Percentiles rank a stretch among this genome's conserved stretches.
phyloP scores from a whole-genome alignment of 2,113 vertebrate genomes.

The Leptodactylus fuscus region DNA sequence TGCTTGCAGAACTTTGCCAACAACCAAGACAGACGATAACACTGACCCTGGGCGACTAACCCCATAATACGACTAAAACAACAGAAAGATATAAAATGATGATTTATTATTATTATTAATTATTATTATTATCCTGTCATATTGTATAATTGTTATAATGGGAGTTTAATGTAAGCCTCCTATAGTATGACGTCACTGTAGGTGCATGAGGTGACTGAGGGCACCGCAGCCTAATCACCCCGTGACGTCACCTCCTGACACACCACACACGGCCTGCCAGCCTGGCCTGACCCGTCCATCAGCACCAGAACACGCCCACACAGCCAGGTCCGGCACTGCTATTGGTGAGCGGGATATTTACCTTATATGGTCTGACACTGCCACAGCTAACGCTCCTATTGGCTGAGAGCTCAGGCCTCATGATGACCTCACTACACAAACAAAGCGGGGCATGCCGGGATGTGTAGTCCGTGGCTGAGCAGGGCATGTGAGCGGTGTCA shows the following conservation, averaged over 20 bases:
- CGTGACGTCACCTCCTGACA: not conserved
- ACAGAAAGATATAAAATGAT: too few species aligned
- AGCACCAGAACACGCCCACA: not conserved
- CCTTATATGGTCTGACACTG: slow-evolving; percentile 91
- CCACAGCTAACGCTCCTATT: slow-evolving; percentile 74
- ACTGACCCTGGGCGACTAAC: too few species aligned
- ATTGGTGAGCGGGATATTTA: slow-evolving; percentile 79
- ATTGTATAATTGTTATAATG: too few species aligned
- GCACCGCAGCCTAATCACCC: not conserved
- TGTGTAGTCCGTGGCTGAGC: slow-evolving; percentile 71
- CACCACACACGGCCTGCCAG: not conserved
- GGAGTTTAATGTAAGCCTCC: too few species aligned
- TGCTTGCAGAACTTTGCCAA: too few species aligned
- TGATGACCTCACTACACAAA: slow-evolving; percentile 78
- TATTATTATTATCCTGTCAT: too few species aligned
- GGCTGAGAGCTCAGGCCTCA: slow-evolving; percentile 78
- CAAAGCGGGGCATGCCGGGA: slow-evolving; percentile 81
- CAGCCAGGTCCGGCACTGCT: not conserved
- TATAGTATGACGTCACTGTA: too few species aligned
- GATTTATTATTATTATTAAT: too few species aligned
- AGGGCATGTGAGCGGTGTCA: not conserved
- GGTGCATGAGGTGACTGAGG: not conserved
- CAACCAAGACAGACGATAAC: too few species aligned
- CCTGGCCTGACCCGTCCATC: not conserved
- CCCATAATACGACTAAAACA: too few species aligned